Conservation (phyloP, 1,140 invertebrate genomes). For the Doryteuthis pealeii region DNA sequence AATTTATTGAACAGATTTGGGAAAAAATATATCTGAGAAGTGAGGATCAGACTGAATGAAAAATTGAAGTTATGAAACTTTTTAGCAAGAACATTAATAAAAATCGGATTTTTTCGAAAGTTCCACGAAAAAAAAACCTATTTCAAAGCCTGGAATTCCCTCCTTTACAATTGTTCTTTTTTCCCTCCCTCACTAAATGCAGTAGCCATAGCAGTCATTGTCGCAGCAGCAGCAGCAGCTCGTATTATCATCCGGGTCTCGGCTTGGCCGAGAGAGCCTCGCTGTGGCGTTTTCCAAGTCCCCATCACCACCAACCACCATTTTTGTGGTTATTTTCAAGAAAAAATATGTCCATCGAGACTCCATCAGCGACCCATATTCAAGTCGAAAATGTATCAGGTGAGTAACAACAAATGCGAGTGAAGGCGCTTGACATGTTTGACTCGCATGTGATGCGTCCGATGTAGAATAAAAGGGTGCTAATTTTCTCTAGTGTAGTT, state of each 20-base stretch:
- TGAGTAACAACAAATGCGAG: constrained; percentile 24
- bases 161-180: too few relatives aligned
- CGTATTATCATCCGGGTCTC: constrained; percentile 28
- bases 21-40: too few relatives aligned
- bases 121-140: too few relatives aligned
- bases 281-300: constrained; percentile 21
- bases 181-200: too few relatives aligned
- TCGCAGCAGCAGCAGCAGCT: too few relatives aligned
- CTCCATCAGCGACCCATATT: constrained; percentile 41
- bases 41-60: too few relatives aligned
- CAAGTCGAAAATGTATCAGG: constrained; percentile 51
- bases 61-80: too few relatives aligned
- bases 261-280: constrained; percentile 23
- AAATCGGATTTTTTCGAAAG: too few relatives aligned
- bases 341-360: constrained; percentile 51
- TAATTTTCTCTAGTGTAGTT: constrained; percentile 30
- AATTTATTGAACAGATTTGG: too few relatives aligned
- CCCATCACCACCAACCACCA: constrained; percentile 36
- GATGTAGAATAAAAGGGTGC: constrained; percentile 19
- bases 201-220: too few relatives aligned
- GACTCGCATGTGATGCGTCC: neutral
- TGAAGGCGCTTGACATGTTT: constrained; percentile 3
- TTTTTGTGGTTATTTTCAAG: constrained; percentile 41
- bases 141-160: too few relatives aligned
- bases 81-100: too few relatives aligned